phyloP scores from a whole-genome alignment of 2,113 vertebrate species.

The Oophaga pumilio region DNA sequence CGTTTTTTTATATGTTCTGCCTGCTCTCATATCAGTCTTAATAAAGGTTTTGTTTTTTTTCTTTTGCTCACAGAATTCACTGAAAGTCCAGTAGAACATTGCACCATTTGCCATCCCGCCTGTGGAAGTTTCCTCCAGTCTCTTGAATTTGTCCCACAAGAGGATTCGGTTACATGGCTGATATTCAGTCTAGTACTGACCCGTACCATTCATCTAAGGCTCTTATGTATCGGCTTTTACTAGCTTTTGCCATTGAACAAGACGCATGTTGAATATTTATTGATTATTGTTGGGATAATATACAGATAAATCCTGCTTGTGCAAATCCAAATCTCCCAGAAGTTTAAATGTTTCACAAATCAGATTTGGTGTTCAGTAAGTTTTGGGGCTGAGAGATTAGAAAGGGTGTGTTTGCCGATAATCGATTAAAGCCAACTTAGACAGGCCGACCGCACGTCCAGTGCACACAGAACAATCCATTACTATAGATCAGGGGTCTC shows the following conservation, averaged over 20 bases:
- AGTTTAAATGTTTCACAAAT: neutral
- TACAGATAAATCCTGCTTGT: constrained; percentile 56
- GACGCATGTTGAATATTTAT: constrained; percentile 31
- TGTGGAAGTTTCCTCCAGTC: neutral
- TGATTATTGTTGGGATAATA: constrained; percentile 35
- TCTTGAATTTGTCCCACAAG: neutral
- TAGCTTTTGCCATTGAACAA: no score
- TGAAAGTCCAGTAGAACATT: neutral
- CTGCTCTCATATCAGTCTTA: no score
- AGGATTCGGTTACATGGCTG: neutral
- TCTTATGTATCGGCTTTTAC: neutral
- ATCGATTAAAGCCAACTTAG: no score
- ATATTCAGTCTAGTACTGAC: neutral
- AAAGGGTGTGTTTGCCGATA: no score
- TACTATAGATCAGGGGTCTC: no score
- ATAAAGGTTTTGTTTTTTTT: no score
- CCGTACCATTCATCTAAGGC: neutral
- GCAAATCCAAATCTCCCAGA: neutral
- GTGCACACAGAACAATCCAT: no score
- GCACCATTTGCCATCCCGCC: neutral
- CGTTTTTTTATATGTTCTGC: no score
- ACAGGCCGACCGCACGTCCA: no score
- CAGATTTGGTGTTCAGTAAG: neutral
- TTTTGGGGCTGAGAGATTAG: neutral
- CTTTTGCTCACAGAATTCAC: constrained; percentile 8